Evolutionary conservation across 2,888 invertebrate genomes (phyloP), one percentile per base, ranked within the genome.

Genomic region (Emmelina monodactyla): DNA sequence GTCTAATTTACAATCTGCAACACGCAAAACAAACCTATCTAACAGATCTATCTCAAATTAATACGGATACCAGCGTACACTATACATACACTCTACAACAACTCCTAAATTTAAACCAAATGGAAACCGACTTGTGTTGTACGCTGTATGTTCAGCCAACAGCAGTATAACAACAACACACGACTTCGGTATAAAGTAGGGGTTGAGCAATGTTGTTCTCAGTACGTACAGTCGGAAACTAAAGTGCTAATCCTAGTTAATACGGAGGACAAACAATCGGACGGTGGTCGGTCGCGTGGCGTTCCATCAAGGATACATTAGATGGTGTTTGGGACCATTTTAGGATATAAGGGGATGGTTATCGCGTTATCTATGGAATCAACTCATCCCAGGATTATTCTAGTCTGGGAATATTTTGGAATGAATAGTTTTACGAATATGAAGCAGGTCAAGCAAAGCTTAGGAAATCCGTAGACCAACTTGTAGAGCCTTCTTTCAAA

Each of bases 181-280:
- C 4, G 25, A 7, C 9, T 25, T 7, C 25, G 11, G 11, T 25
- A 25, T 11, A 7, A n/a, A 3, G 4, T 25, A 4, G 11, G 9
- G 25, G 4, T 10, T 25, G 3, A 7, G 3, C 3, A 7, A n/a
- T 25, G 4, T 10, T 25, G n/a, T 3, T 10, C n/a, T n/a, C n/a
- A n/a, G 29, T 12, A 12, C 3, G 58, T 58, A 57, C 62, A 55
- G 56, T 50, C 61, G 58, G 46, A 46, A 47, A 43, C 55, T 58
- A 66, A 67, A 75, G 75, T 75, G 75, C 66, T 76, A 73, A 76
- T 71, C 71, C 70, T 55, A 59, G 63, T 69, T 56, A 62, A 55
- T 55, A 58, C 53, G 50, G 40, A 41, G 49, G 55, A 55, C 66
- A 69, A 67, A 70, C 65, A 68, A 44, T 49, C 44, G 41, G 46